These are phyloP conservation scores for Scotopteryx bipunctaria DNA, from an alignment of 2,888 invertebrate genomes.

Conservation along the genomic window DNA sequence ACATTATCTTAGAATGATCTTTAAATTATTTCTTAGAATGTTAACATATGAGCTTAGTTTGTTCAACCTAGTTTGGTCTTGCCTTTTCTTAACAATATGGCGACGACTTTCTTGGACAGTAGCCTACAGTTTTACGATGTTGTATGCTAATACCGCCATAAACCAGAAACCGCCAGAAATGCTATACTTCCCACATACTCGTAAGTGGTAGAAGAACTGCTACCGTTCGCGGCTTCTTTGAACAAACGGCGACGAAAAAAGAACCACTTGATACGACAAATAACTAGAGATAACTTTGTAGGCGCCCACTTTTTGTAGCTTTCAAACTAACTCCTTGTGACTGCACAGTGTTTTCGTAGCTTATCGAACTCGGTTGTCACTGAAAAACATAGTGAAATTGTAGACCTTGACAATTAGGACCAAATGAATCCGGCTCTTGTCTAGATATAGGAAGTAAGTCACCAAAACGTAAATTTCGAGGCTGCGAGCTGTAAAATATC, in stretches of 20 bases:
- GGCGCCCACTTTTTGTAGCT: constrained; percentile 71
- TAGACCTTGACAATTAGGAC: constrained; percentile 20
- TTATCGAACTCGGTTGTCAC: constrained; percentile 51
- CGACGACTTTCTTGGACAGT: constrained; percentile 6
- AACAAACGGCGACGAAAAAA: constrained; percentile 58
- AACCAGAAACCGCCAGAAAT: constrained; percentile 53
- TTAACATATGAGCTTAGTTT: constrained; percentile 8
- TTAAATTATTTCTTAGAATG: constrained; percentile 30
- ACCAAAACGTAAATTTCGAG: no score
- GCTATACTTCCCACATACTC: constrained; percentile 53
- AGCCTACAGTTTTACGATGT: constrained; percentile 54
- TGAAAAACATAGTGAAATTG: constrained; percentile 17
- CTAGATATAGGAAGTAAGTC: no score
- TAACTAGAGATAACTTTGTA: constrained; percentile 72
- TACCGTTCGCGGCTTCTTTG: constrained; percentile 76
- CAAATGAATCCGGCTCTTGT: constrained; percentile 13
- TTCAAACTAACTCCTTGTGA: constrained; percentile 61
- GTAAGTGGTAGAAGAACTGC: constrained; percentile 63
- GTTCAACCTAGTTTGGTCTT: background rate
- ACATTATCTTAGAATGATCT: constrained; percentile 32
- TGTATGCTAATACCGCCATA: constrained; percentile 62
- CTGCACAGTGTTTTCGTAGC: constrained; percentile 49
- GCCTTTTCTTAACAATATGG: constrained; percentile 9
- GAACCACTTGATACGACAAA: constrained; percentile 79
- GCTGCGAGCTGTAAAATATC: no score